Evolutionary conservation across 2,113 vertebrate species (phyloP).

Genomic region (Lampris incognitus): DNA sequence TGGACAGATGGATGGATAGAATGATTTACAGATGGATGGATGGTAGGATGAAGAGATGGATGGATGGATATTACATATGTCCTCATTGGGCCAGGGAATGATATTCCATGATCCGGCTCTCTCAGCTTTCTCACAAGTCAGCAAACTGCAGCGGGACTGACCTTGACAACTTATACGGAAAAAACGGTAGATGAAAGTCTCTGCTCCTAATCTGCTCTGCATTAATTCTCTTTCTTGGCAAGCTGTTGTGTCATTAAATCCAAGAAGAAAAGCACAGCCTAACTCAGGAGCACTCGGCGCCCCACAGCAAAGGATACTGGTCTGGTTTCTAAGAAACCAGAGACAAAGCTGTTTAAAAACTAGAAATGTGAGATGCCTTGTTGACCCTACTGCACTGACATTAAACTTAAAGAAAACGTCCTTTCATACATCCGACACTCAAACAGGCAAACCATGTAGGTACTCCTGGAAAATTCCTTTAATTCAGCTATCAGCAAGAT

Average conservation of each 20-base stretch:
- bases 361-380: neutral
- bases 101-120: no score
- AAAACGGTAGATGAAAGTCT: constrained; percentile 28
- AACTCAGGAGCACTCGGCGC: constrained; percentile 55
- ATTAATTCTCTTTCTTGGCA: constrained; percentile 62
- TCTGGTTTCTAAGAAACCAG: constrained; percentile 67
- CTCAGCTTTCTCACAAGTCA: neutral
- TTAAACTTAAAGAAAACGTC: neutral
- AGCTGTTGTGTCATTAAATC: constrained; percentile 55
- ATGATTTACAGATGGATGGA: no score
- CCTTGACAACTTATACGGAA: constrained; percentile 3
- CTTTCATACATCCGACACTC: no score
- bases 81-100: no score
- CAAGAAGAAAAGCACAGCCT: constrained; percentile 33
- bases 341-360: constrained; percentile 4
- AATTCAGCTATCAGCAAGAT: no score
- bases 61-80: no score
- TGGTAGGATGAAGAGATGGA: no score
- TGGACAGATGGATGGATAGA: no score
- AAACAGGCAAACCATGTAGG: no score
- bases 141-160: neutral
- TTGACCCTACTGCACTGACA: neutral
- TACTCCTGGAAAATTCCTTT: no score
- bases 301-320: constrained; percentile 46
- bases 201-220: constrained; percentile 55